Conservation (phyloP, 92 coral and sea anemone species). For the Palythoa grandiflora region DNA sequence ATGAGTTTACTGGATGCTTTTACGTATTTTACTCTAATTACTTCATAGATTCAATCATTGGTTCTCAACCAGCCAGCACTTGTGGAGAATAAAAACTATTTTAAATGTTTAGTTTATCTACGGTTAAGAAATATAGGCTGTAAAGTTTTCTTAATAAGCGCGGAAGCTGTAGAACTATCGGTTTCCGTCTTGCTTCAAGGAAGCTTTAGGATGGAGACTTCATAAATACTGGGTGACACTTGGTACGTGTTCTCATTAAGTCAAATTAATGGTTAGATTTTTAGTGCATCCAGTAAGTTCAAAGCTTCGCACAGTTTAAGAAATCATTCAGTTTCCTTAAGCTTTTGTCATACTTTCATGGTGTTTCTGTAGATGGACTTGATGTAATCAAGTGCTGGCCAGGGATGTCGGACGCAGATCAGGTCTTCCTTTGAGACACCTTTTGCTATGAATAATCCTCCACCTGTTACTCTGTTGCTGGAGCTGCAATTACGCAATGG, state of each 20-base stretch:
- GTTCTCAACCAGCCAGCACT: too few relatives aligned
- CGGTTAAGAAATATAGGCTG: not conserved
- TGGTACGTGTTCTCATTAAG: not conserved
- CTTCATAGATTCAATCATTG: too few relatives aligned
- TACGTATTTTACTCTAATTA: too few relatives aligned
- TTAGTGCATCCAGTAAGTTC: constrained; percentile 23
- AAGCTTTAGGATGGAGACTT: constrained; percentile 60
- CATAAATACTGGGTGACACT: constrained; percentile 23
- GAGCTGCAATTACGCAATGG: not conserved
- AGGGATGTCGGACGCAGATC: constrained; percentile 57
- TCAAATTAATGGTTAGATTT: not conserved
- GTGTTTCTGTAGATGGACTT: constrained; percentile 73
- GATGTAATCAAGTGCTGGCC: constrained; percentile 76
- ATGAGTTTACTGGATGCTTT: too few relatives aligned
- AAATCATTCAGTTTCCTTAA: constrained; percentile 37
- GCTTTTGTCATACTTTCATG: constrained; percentile 68
- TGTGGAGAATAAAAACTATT: not conserved
- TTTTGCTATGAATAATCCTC: constrained; percentile 40
- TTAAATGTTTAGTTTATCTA: not conserved
- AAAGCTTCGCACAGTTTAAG: constrained; percentile 26
- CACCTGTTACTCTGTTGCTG: constrained; percentile 40
- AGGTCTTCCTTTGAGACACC: constrained; percentile 60
- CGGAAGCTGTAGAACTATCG: constrained; percentile 42
- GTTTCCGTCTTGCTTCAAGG: constrained; percentile 54
- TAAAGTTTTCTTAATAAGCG: not conserved